phyloP scores from a whole-genome alignment of 2,888 invertebrate genomes.

The Oscheius sp. region DNA sequence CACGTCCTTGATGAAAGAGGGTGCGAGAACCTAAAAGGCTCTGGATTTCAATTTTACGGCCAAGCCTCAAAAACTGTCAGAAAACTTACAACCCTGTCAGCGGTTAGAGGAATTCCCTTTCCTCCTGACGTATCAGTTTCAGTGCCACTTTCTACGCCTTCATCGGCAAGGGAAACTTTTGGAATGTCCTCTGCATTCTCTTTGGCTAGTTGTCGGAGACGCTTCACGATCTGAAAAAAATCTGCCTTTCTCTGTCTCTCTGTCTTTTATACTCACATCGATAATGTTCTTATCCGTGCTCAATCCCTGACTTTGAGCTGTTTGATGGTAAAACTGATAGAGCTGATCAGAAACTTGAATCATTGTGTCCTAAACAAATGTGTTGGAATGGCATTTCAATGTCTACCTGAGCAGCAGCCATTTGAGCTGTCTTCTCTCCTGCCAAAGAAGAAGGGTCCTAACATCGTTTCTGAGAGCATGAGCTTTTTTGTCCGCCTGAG shows the following conservation, averaged over 20 bases:
- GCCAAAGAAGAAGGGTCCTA: conserved; percentile 76
- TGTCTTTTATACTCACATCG: conserved; percentile 81
- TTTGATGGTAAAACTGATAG: conserved; percentile 94
- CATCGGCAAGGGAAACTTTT: conserved; percentile 52
- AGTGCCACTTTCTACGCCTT: conserved; percentile 59
- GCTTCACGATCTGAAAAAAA: conserved; percentile 54
- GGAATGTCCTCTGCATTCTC: conserved; percentile 58
- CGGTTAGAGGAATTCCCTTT: conserved; percentile 48
- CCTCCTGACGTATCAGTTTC: conserved; percentile 58
- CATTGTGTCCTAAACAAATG: conserved; percentile 82
- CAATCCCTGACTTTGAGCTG: conserved; percentile 95
- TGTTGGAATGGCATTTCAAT: background rate
- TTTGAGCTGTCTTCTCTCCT: conserved; percentile 65
- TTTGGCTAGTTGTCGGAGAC: conserved; percentile 53
- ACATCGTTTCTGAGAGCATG: conserved; percentile 77
- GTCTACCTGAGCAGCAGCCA: conserved; percentile 62
- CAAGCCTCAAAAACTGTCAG: background rate
- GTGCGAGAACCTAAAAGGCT: conserved; percentile 41
- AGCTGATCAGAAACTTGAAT: conserved; percentile 89
- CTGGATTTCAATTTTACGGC: conserved; percentile 14
- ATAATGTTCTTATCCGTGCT: conserved; percentile 86
- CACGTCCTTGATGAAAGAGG: conserved; percentile 63
- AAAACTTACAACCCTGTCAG: conserved; percentile 47
- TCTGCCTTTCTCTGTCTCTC: background rate
- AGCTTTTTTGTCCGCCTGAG: conserved; percentile 49